Percentiles rank a stretch among this genome's conserved stretches.
These are phyloP conservation scores for Maconellicoccus hirsutus DNA, from an alignment of 1,140 invertebrate species.

Conservation along the genomic window DNA sequence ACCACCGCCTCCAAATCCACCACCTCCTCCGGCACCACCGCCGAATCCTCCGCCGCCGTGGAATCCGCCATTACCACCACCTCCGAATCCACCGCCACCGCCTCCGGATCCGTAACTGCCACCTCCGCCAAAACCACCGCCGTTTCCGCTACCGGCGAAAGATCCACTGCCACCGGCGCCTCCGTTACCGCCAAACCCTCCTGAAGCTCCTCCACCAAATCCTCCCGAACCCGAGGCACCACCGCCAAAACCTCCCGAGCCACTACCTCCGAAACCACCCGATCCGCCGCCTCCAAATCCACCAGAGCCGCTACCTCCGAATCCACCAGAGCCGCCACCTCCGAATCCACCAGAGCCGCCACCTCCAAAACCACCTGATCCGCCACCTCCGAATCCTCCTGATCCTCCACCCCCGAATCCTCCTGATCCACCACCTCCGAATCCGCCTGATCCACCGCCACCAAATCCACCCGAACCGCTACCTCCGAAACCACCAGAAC, in stretches of 20 bases:
- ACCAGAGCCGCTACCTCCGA: not conserved
- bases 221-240: not conserved
- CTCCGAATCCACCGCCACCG: conserved; percentile 19
- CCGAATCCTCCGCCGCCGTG: conserved; percentile 16
- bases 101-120: conserved; percentile 2
- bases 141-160: not conserved
- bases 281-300: not conserved
- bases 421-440: not conserved
- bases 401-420: conserved; percentile 14
- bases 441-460: conserved; percentile 1
- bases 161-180: not conserved
- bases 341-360: not conserved
- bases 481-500: not conserved
- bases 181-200: not conserved
- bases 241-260: not conserved
- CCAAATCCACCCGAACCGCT: not conserved
- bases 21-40: conserved; percentile 14
- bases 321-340: not conserved
- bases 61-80: conserved; percentile 10
- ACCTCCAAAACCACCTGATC: not conserved
- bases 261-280: not conserved
- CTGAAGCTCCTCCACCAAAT: not conserved
- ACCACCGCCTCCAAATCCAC: conserved; percentile 22
- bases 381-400: conserved; percentile 15
- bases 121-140: conserved; percentile 1